These are phyloP conservation scores for Mormyrus lacerda DNA, from an alignment of 2,113 vertebrate genomes.

Conservation along the genomic window DNA sequence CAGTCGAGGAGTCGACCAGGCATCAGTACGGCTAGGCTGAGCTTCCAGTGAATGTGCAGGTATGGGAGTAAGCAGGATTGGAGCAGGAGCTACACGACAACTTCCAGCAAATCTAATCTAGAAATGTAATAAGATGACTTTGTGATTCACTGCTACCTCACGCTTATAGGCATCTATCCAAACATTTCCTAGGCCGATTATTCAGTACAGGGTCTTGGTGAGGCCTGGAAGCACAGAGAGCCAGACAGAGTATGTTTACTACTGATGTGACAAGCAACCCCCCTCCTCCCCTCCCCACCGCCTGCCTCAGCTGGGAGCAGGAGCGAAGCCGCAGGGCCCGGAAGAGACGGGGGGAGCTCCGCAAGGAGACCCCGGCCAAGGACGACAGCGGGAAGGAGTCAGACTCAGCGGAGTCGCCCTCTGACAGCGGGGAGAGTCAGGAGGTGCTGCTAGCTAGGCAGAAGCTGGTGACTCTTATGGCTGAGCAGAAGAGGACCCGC, in stretches of 20 bases:
- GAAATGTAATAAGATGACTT: neutral
- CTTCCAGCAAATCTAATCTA: neutral
- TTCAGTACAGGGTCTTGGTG: neutral
- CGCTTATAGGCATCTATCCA: neutral
- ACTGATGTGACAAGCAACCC: neutral
- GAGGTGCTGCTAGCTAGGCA: constrained; percentile 70
- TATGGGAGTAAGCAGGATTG: neutral
- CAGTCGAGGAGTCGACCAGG: neutral
- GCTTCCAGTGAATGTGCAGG: neutral
- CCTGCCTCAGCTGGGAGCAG: constrained; percentile 71
- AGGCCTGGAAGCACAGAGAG: neutral
- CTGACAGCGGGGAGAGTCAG: constrained; percentile 62
- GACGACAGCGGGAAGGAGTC: constrained; percentile 79
- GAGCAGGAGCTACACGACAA: neutral
- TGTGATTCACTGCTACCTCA: neutral
- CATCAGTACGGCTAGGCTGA: neutral
- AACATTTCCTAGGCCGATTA: no score
- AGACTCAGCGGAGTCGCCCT: constrained; percentile 65
- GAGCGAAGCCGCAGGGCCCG: constrained; percentile 59
- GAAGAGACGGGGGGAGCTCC: constrained; percentile 67
- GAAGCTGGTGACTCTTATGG: constrained; percentile 62
- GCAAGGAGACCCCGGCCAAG: constrained; percentile 68
- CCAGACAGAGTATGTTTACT: neutral
- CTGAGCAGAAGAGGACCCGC: constrained; percentile 67
- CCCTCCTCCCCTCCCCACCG: neutral